Percentiles rank a stretch among this genome's conserved stretches.
Evolutionary conservation across 2,888 invertebrate species (phyloP).

Genomic region (Meandrusa payeni): DNA sequence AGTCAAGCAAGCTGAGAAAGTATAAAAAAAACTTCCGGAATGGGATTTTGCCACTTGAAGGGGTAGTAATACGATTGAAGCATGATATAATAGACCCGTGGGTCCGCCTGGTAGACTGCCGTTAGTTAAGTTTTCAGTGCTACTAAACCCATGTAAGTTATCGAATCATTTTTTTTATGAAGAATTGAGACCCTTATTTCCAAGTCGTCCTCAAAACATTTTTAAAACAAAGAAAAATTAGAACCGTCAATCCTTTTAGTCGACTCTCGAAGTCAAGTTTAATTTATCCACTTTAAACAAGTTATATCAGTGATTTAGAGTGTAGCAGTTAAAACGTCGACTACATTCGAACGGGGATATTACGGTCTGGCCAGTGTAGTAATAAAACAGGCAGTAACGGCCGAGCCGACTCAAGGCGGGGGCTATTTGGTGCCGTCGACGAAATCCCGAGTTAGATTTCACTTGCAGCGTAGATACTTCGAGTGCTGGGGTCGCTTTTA

Average conservation of each 20-base stretch:
- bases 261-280: constrained; percentile 9
- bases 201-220: too few species aligned
- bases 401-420: constrained; percentile 21
- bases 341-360: constrained; percentile 24
- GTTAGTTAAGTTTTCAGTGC: too few species aligned
- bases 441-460: constrained; percentile 21
- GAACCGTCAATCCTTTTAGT: not conserved
- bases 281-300: constrained; percentile 17
- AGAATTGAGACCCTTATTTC: too few species aligned
- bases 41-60: too few species aligned
- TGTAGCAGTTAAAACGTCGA: constrained; percentile 20
- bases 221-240: too few species aligned
- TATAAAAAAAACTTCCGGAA: too few species aligned
- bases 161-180: too few species aligned
- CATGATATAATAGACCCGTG: too few species aligned
- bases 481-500: constrained; percentile 1
- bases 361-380: constrained; percentile 23
- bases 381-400: constrained; percentile 24
- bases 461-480: constrained; percentile 15
- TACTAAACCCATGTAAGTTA: too few species aligned
- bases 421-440: constrained; percentile 21
- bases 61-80: too few species aligned
- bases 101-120: too few species aligned
- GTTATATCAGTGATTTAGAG: constrained; percentile 20
- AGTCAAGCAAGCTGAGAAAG: too few species aligned